A percentile compares a stretch with the other conserved stretches of the same genome.
These are phyloP conservation scores for Orchestia grillus DNA, from an alignment of 1,140 invertebrate genomes.

Conservation along the genomic window DNA sequence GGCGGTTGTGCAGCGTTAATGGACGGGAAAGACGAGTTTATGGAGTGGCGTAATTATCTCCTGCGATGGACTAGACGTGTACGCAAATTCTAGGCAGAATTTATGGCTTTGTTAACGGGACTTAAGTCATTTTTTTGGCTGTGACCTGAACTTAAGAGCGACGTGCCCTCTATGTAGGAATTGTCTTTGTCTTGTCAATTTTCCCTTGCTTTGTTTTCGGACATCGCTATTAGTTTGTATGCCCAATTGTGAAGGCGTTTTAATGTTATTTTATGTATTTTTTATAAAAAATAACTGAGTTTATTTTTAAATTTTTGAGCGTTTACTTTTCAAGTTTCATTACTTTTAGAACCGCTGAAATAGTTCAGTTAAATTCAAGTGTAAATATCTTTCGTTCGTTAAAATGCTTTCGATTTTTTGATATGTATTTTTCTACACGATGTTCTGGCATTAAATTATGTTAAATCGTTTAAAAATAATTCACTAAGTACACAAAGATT, in stretches of 20 bases:
- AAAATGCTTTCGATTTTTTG: no score
- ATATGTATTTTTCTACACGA: no score
- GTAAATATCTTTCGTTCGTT: no score
- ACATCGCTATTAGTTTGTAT: background rate
- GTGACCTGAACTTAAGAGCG: background rate
- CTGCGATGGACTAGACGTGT: background rate
- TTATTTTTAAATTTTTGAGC: background rate
- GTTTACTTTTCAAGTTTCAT: background rate
- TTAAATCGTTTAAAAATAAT: no score
- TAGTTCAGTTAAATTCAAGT: no score
- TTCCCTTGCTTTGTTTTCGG: background rate
- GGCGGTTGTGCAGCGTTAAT: background rate
- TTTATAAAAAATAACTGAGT: background rate
- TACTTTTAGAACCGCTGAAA: background rate
- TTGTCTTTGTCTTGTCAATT: background rate
- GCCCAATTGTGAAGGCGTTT: background rate
- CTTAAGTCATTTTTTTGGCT: background rate
- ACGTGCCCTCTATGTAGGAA: background rate
- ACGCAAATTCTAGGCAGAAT: background rate
- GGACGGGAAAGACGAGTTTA: background rate
- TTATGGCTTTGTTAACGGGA: background rate
- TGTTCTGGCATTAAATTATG: no score
- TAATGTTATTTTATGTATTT: background rate
- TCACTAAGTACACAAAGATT: no score
- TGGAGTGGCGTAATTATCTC: background rate